Conservation (phyloP, 1,140 invertebrate genomes). For the Drosophila asahinai region DNA sequence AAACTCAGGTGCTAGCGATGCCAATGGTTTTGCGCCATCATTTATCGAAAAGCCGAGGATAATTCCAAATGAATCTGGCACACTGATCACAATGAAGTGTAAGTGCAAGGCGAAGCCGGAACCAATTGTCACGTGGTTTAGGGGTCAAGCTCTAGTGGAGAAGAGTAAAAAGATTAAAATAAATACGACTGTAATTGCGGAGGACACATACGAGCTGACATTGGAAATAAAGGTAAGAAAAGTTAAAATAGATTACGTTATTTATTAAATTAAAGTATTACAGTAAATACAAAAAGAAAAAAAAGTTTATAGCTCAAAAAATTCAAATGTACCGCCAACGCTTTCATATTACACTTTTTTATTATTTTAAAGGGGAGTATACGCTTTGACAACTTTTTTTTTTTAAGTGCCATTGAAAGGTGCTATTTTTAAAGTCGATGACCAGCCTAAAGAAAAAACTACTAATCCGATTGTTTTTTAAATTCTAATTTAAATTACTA, state of each 20-base stretch:
- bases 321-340: too few species aligned
- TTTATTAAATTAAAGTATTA: slow-evolving; percentile 6
- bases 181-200: slow-evolving; percentile 90
- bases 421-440: too few species aligned
- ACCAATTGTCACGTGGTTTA: slow-evolving; percentile 95
- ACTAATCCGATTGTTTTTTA: too few species aligned
- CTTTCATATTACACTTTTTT: too few species aligned
- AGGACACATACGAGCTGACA: slow-evolving; percentile 95
- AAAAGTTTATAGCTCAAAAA: too few species aligned
- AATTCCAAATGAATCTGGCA: slow-evolving; percentile 98
- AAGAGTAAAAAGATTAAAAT: slow-evolving; percentile 95
- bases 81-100: slow-evolving; percentile 97
- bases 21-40: slow-evolving; percentile 95
- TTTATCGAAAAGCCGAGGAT: slow-evolving; percentile 99
- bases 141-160: slow-evolving; percentile 93
- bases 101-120: slow-evolving; percentile 97
- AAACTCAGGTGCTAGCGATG: slow-evolving; percentile 92
- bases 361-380: too few species aligned
- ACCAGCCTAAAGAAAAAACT: too few species aligned
- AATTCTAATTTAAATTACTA: too few species aligned
- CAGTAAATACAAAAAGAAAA: not conserved
- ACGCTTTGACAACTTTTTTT: too few species aligned
- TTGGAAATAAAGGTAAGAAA: slow-evolving; percentile 93
- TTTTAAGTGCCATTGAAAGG: too few species aligned
- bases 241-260: too few species aligned